Evolutionary conservation across 2,797 vertebrate species (phyloP).

Genomic region (Crypturellus tataupa): DNA sequence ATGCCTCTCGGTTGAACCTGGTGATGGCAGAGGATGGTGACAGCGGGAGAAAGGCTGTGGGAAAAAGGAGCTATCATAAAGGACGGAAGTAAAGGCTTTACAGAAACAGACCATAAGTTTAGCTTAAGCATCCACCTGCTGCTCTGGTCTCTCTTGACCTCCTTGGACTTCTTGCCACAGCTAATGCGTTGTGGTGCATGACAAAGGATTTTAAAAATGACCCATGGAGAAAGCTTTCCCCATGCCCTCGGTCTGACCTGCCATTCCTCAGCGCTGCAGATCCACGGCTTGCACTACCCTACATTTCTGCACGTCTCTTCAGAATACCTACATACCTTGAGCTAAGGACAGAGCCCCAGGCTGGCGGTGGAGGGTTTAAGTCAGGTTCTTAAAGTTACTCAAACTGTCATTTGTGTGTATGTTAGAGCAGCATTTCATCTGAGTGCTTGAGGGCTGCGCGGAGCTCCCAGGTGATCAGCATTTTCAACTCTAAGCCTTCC

Average conservation of each 20-base stretch:
- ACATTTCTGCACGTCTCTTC: slow-evolving; percentile 48
- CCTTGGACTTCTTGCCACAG: not conserved
- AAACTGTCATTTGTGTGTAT: not conserved
- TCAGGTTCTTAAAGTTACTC: not conserved
- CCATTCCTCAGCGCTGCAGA: not conserved
- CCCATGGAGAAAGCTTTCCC: not conserved
- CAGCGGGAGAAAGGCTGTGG: not conserved
- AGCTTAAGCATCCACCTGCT: not conserved
- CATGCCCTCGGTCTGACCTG: not conserved
- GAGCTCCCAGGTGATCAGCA: not conserved
- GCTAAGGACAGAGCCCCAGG: not conserved
- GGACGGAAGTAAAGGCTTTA: not conserved
- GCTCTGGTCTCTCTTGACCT: not conserved
- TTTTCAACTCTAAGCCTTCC: slow-evolving; percentile 15
- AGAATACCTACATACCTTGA: slow-evolving; percentile 49
- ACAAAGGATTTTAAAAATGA: slow-evolving; percentile 45
- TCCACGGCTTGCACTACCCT: accelerated
- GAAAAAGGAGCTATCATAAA: not conserved
- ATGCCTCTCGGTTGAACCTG: not conserved
- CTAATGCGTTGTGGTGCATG: not conserved
- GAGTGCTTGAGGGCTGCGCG: not conserved
- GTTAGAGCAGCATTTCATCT: not conserved
- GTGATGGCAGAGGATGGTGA: not conserved
- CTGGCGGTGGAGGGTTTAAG: not conserved
- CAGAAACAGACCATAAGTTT: not conserved